Evolutionary conservation across 2,113 vertebrate species (phyloP), one percentile per base, ranked within the genome.

Genomic region (Lycaon pictus): DNA sequence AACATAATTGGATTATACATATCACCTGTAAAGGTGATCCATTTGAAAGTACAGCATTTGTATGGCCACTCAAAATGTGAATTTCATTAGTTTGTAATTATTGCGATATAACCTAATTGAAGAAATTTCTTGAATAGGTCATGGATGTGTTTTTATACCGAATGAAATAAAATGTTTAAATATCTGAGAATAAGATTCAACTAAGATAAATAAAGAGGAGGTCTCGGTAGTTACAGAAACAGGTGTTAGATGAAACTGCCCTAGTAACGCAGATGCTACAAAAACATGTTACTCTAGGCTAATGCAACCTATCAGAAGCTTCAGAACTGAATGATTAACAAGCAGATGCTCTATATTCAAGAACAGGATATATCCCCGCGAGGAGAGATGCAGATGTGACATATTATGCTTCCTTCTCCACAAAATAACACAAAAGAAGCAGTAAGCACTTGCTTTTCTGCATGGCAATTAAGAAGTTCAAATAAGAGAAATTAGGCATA

Each of bases 21-120:
- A 56, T 77, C 51, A 91, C 20, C 16, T 82, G 53, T 55, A 58
- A 84, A 91, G 11, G 27, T 81, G 51, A 88, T 19, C 93, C 71
- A 82, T 83, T 89, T 55, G 23, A 17, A 92, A 51, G 23, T 74
- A 77, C 2, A 37, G 17, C 51, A 74, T 85, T 29, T 82, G 17
- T 27, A 58, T 32, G 51, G 20, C 8, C 86, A 16, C 51, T 90
- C 81, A 86, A 93, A 94, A 55, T 69, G 76, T 13, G n/a, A 88
- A 77, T 91, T 22, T 85, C 71, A 95, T 53, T 95, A 94, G 72
- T 51, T 80, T 93, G 25, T 88, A 88, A 90, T 88, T 93, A 90
- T 81, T 85, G 20, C 43, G 32, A 83, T 92, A 56, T 80, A 90
- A 56, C 6, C 23, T 62, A 53, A 16, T 12, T 74, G 51, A 97